Conservation (phyloP, 2,888 invertebrate species). For the Orthonychiurus folsomi region DNA sequence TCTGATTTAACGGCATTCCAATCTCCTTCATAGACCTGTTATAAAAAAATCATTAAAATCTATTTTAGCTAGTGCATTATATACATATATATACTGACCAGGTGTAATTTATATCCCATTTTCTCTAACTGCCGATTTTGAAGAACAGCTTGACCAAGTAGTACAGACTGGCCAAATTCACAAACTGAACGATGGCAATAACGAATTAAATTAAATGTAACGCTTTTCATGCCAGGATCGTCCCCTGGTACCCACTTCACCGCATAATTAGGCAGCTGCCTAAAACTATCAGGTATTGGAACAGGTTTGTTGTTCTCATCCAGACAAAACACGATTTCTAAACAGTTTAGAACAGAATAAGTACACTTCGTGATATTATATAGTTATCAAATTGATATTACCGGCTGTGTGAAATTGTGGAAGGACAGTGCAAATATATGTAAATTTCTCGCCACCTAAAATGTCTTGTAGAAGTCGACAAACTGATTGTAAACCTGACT, state of each 20-base stretch:
- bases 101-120: conserved; percentile 28
- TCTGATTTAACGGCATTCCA: not conserved
- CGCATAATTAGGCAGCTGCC: conserved; percentile 11
- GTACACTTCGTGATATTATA: not conserved
- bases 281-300: conserved; percentile 46
- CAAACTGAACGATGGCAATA: conserved; percentile 15
- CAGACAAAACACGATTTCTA: conserved; percentile 56
- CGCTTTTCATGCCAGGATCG: not conserved
- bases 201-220: conserved; percentile 18
- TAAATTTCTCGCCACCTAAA: conserved; percentile 49
- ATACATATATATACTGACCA: conserved; percentile 17
- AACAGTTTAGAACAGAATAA: conserved; percentile 38
- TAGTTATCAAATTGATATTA: conserved; percentile 11
- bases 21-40: not conserved
- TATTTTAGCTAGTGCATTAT: not conserved
- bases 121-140: conserved; percentile 27
- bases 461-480: conserved; percentile 47
- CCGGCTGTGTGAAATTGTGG: conserved; percentile 53
- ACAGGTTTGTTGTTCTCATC: conserved; percentile 45
- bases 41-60: not conserved
- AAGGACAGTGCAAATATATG: conserved; percentile 53
- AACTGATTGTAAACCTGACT: conserved; percentile 54
- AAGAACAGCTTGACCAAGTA: conserved; percentile 22
- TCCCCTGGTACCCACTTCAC: conserved; percentile 20
- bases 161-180: conserved; percentile 12